Evolutionary conservation across 2,888 invertebrate genomes (phyloP).

Genomic region (Hirtodrosophila cameraria): DNA sequence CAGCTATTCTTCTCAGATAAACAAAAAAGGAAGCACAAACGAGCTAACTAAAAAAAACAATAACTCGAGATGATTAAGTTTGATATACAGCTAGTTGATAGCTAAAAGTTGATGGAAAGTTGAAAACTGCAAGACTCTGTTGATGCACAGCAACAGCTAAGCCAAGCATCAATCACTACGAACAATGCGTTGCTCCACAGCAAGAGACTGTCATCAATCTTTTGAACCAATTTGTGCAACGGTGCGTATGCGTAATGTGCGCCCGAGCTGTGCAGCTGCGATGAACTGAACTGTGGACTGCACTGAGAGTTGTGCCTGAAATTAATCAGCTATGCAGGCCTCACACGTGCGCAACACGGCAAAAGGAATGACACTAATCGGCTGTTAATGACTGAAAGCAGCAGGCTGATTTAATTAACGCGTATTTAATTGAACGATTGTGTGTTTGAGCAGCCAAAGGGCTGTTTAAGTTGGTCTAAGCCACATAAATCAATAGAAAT

Average conservation of each 20-base stretch:
- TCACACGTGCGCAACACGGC: constrained; percentile 7
- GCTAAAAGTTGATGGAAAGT: constrained; percentile 34
- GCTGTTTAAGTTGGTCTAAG: constrained; percentile 3
- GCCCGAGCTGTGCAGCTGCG: constrained; percentile 17
- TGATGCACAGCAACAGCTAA: no score
- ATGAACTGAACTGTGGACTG: background rate
- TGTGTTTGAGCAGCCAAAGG: background rate
- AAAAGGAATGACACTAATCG: constrained; percentile 60
- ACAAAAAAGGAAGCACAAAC: background rate
- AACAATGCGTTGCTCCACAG: constrained; percentile 3
- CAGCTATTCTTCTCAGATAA: background rate
- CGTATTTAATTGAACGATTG: constrained; percentile 31
- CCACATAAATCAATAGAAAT: constrained; percentile 17
- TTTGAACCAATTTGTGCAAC: constrained; percentile 34
- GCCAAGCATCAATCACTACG: constrained; percentile 39
- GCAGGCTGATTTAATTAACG: constrained; percentile 55
- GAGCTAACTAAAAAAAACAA: background rate
- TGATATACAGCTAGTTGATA: constrained; percentile 27
- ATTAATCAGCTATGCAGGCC: constrained; percentile 52
- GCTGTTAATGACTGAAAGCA: constrained; percentile 40
- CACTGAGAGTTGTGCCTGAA: constrained; percentile 30
- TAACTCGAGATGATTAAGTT: constrained; percentile 29
- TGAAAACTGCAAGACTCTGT: constrained; percentile 3
- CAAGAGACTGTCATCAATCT: constrained; percentile 64
- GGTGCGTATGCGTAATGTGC: constrained; percentile 63